Base-by-base conservation (phyloP, 2,888 invertebrate species). In the Dryomyza anilis region DNA sequence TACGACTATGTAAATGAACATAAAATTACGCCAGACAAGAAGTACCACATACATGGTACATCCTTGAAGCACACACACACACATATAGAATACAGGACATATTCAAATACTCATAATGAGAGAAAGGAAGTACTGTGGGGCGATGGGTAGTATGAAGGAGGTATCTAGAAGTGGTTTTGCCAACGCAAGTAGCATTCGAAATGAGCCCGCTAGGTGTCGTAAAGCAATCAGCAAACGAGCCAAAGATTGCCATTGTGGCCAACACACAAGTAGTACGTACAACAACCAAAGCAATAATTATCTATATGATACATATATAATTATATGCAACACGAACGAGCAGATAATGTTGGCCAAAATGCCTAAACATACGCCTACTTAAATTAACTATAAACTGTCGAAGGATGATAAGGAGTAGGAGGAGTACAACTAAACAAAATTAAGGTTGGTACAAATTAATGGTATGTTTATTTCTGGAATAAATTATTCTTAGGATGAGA, bases 201-300 rank as follows among this genome's bases (percentile, higher is more conserved):
- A 79, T 76, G 75, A 75, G 76, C 71, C 79, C 77, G 72, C 71
- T 74, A 75, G 78, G 78, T 76, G 73, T 72, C 73, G 75, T 78
- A 78, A 78, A 78, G 73, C 78, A 78, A 79, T 79, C 78, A 78
- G 71, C 77, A 76, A 73, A 74, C 72, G 73, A 74, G 70, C 71
- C 71, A 72, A 72, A 70, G 68, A 74, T 73, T 74, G 72, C 69
- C 67, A 66, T 70, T 70, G 69, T 66, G 71, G 69, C 69, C 69
- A 67, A 25, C n/a, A 43, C 43, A 25, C 25, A 25, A 5, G 23
- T 23, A 21, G n/a, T 25, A 50, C 23, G 39, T 14, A n/a, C 39
- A 39, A n/a, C 3, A 33, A 12, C 33, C 7, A 12, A 12, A 33
- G 33, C 14, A 7, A 12, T 68, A 72, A 69, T 71, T 69, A n/a